A percentile compares a stretch with the other conserved stretches of the same genome.
phyloP scores from a whole-genome alignment of 2,797 vertebrate genomes.

The Rhinogobio ventralis region DNA sequence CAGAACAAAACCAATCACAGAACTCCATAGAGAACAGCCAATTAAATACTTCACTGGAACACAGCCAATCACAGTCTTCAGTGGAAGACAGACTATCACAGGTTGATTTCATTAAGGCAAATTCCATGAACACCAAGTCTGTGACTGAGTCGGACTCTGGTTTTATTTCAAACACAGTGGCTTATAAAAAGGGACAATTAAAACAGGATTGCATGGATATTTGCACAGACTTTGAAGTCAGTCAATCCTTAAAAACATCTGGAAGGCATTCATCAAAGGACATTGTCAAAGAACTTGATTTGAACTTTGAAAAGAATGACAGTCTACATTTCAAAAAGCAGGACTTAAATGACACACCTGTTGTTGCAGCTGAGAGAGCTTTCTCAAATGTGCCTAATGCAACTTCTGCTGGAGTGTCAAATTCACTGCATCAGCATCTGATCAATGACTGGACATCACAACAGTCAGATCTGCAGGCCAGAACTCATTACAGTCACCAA shows the following conservation, averaged over 20 bases:
- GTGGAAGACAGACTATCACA: neutral
- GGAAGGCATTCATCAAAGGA: conserved; percentile 9
- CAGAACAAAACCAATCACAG: neutral
- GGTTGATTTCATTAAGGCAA: neutral
- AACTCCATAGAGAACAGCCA: neutral
- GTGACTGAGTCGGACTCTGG: neutral
- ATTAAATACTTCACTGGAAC: neutral
- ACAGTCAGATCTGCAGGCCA: neutral
- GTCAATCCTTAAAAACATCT: neutral
- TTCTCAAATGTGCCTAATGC: conserved; percentile 2
- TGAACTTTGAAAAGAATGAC: neutral
- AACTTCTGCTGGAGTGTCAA: conserved; percentile 10
- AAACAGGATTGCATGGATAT: neutral
- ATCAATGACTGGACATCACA: neutral
- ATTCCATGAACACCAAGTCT: neutral
- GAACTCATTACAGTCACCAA: neutral
- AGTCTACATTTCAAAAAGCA: conserved; percentile 11
- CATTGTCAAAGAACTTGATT: neutral
- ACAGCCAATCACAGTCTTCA: neutral
- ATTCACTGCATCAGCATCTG: neutral
- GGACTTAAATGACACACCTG: neutral
- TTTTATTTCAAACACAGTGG: conserved; percentile 9
- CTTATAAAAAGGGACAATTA: conserved; percentile 8
- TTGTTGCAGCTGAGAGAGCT: conserved; percentile 7
- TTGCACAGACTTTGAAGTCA: neutral